Conservation (phyloP, 35 echinoderm and acorn worm species). For the Lytechinus pictus region DNA sequence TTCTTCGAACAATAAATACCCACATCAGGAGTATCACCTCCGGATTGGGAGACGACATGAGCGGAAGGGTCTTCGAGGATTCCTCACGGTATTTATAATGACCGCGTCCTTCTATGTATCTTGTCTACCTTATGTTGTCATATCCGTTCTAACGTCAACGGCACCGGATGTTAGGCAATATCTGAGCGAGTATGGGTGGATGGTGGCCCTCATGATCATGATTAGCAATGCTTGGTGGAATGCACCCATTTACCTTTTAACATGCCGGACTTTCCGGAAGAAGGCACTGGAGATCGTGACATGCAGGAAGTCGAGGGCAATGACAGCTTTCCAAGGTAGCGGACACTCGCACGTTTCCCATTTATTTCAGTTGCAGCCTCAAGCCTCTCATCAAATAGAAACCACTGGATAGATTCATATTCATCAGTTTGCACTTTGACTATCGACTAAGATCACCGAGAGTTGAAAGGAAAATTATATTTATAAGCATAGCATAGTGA, state of each 20-base stretch:
- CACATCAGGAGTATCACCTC: background rate
- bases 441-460: no score
- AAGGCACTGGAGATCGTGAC: background rate
- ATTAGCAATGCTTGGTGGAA: constrained; percentile 28
- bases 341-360: background rate
- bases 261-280: constrained; percentile 15
- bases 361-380: background rate
- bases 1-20: background rate
- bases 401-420: no score
- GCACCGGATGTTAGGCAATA: background rate
- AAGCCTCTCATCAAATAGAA: background rate
- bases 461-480: no score
- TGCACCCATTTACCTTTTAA: background rate
- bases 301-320: background rate
- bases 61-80: background rate
- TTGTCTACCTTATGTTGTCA: background rate
- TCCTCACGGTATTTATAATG: background rate
- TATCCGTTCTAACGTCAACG: background rate
- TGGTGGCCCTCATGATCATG: background rate
- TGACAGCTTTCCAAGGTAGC: background rate
- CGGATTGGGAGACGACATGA: background rate
- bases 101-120: background rate
- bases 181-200: background rate
- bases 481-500: no score
- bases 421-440: no score